phyloP scores from a whole-genome alignment of 1,140 invertebrate species.

The Halyomorpha halys region DNA sequence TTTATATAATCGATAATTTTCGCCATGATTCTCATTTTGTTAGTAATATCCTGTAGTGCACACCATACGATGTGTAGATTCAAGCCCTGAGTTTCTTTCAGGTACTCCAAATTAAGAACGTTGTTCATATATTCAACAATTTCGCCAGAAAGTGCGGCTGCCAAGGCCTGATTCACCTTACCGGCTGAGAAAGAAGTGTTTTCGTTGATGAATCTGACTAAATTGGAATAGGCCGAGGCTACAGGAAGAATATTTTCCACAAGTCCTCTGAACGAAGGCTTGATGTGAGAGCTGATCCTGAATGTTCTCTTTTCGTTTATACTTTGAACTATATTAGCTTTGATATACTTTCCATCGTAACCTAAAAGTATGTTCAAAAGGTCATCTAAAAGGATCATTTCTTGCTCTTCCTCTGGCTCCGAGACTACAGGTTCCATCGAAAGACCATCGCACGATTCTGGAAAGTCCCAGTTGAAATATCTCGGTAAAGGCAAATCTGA shows the following conservation, averaged over 20 bases:
- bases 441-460: background rate
- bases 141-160: background rate
- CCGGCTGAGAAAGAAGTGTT: background rate
- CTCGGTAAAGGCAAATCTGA: background rate
- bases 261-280: background rate
- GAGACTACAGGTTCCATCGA: background rate
- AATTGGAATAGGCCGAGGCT: background rate
- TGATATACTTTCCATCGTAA: background rate
- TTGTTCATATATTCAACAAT: background rate
- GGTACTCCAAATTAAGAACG: background rate
- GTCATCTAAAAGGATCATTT: background rate
- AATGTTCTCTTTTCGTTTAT: background rate
- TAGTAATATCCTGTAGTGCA: background rate
- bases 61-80: background rate
- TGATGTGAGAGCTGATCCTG: background rate
- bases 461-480: background rate
- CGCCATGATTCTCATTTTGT: background rate
- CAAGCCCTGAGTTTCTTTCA: background rate
- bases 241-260: background rate
- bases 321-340: background rate
- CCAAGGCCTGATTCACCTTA: background rate
- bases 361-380: constrained; percentile 7
- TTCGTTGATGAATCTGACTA: background rate
- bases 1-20: background rate
- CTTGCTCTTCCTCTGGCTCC: background rate